These are phyloP conservation scores for Xenopus borealis DNA, from an alignment of 2,113 vertebrate genomes.

Conservation along the genomic window DNA sequence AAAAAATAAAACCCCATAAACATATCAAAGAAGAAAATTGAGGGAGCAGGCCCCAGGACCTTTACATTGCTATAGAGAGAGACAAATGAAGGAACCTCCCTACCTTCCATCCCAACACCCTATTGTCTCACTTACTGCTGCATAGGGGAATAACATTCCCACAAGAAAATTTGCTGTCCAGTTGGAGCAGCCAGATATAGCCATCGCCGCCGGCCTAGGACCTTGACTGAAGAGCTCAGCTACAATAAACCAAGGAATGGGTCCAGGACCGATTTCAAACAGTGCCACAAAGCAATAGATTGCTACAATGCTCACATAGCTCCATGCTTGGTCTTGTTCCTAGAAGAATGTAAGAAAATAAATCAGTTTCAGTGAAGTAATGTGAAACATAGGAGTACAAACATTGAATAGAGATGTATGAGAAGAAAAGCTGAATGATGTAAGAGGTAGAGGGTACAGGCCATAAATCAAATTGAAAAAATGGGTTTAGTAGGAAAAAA, in stretches of 20 bases:
- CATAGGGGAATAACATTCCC: conserved; percentile 79
- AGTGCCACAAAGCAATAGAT: conserved; percentile 89
- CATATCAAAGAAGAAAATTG: no score
- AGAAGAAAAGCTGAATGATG: no score
- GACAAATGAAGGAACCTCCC: no score
- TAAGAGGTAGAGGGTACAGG: no score
- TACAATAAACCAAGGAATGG: conserved; percentile 97
- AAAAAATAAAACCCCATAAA: no score
- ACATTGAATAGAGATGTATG: no score
- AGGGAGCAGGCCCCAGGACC: no score
- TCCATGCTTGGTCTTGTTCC: conserved; percentile 55
- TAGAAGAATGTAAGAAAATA: conserved; percentile 48
- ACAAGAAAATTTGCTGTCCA: conserved; percentile 96
- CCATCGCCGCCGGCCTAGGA: conserved; percentile 86
- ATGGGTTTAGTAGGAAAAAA: no score
- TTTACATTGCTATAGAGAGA: neutral
- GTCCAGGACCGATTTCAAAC: conserved; percentile 94
- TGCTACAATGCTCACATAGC: conserved; percentile 79
- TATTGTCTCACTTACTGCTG: conserved; percentile 66
- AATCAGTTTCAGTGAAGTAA: neutral
- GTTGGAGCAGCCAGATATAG: conserved; percentile 86
- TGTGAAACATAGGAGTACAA: no score
- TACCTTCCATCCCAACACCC: no score
- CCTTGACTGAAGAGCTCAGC: conserved; percentile 94
- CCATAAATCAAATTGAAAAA: no score